Evolutionary conservation across 2,113 vertebrate species (phyloP).

Genomic region (Ariopsis seemanni): DNA sequence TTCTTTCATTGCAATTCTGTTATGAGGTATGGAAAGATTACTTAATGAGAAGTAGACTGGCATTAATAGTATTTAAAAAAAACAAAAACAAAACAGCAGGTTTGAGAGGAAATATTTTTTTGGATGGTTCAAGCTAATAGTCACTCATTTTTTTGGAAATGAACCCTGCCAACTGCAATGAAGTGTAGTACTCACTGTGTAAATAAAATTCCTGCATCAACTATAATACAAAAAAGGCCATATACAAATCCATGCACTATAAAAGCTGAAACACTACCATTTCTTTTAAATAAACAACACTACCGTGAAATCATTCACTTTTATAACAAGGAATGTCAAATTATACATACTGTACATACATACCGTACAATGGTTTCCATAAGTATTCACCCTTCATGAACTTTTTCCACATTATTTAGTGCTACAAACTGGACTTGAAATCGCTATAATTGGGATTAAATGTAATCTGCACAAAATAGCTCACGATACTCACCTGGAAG

Average conservation of each 20-base stretch:
- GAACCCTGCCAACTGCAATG: slow-evolving; percentile 28
- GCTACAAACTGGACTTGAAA: neutral
- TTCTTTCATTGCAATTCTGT: neutral
- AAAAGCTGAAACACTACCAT: neutral
- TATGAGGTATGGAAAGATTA: neutral
- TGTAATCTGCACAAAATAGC: neutral
- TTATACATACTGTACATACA: neutral
- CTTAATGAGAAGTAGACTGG: neutral
- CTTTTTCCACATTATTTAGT: neutral
- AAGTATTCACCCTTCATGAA: neutral
- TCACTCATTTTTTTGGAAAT: neutral
- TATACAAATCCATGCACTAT: neutral
- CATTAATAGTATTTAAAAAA: neutral
- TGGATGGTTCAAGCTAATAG: too few species aligned
- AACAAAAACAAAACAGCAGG: neutral
- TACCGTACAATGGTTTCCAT: neutral
- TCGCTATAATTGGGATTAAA: neutral
- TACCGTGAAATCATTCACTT: neutral
- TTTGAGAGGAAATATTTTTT: slow-evolving; percentile 21
- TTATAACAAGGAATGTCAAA: neutral
- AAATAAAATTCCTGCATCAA: neutral
- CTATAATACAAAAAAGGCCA: neutral
- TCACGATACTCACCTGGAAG: neutral
- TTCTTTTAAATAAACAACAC: neutral
- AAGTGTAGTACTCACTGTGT: neutral